These are phyloP conservation scores for Acanthopleura granulata DNA, from an alignment of 2,888 invertebrate species.

Conservation along the genomic window DNA sequence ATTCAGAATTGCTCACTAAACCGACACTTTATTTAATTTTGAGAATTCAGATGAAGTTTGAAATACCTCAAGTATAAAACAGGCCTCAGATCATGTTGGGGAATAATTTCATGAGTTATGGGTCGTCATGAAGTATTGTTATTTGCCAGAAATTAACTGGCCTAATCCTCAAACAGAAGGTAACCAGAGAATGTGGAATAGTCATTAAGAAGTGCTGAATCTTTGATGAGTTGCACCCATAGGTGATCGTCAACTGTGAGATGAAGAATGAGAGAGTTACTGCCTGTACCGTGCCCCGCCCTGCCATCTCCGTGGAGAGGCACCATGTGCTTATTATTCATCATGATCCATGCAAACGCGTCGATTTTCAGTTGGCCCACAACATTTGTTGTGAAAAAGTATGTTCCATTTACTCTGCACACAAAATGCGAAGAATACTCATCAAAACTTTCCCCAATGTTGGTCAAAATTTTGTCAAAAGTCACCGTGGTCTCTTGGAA, in stretches of 20 bases:
- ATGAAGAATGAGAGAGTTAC: constrained; percentile 63
- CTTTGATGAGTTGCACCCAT: constrained; percentile 64
- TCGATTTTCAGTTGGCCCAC: constrained; percentile 61
- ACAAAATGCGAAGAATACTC: constrained; percentile 63
- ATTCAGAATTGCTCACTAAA: no score
- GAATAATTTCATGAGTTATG: not conserved
- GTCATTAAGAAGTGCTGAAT: constrained; percentile 64
- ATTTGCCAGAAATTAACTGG: no score
- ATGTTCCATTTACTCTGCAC: constrained; percentile 58
- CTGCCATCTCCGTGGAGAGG: constrained; percentile 66
- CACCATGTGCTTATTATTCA: constrained; percentile 63
- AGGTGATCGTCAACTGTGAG: constrained; percentile 61
- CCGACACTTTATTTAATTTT: no score
- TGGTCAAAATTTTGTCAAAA: constrained; percentile 63
- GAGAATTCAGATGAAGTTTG: no score
- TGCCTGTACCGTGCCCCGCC: constrained; percentile 65
- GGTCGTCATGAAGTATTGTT: not conserved
- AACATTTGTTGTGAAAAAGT: constrained; percentile 64
- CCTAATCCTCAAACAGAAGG: constrained; percentile 53
- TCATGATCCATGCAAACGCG: constrained; percentile 66
- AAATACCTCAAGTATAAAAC: not conserved
- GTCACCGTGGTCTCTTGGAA: constrained; percentile 62
- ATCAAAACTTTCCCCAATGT: constrained; percentile 63
- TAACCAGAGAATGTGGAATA: constrained; percentile 67
- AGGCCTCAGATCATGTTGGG: not conserved